Base-by-base conservation (phyloP, 2,888 invertebrate genomes). In the Rhagium mordax region DNA sequence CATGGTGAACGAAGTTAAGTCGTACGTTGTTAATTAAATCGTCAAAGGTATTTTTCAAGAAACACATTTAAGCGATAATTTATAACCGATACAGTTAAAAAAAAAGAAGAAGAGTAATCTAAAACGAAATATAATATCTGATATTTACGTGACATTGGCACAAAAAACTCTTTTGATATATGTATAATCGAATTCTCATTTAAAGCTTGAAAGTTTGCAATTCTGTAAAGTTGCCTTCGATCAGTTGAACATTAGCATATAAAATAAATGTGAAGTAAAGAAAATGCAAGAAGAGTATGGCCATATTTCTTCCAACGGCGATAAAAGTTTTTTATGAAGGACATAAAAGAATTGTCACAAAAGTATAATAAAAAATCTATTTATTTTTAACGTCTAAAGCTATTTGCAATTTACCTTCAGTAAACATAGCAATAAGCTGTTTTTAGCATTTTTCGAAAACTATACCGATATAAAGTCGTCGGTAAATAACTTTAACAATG, bases 251-350 rank as follows among this genome's bases (percentile, higher is more conserved):
- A 41, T 41, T n/a, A n/a, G 41, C 41, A 41, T 41, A 41, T 41
- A 41, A 41, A 41, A 41, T 41, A 41, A 41, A 41, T 3, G 41
- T 41, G n/a, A 41, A 41, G 41, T n/a, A 41, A 4, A 41, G 13
- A 13, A 24, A 47, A 16, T 7, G 8, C 20, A 18, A 20, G 16
- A 20, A 51, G 16, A 49, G 51, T 20, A 51, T 10, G 20, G 20
- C 18, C 10, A 18, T 51, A 10, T 16, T 51, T 51, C 51, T 20
- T 20, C 18, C 10, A 2, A 16, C 10, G 18, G 2, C 51, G 18
- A 51, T 13, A 51, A 51, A 51, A 29, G 16, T 60, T 60, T 60
- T n/a, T 60, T 60, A 41, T 18, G 59, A 29, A 10, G 18, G 13
- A 60, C 33, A 33, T 60, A 60, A 57, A 59, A 10, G 29, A 60